Evolutionary conservation across 2,888 invertebrate genomes (phyloP), one percentile per base, ranked within the genome.

Genomic region (Perithous albicinctus): DNA sequence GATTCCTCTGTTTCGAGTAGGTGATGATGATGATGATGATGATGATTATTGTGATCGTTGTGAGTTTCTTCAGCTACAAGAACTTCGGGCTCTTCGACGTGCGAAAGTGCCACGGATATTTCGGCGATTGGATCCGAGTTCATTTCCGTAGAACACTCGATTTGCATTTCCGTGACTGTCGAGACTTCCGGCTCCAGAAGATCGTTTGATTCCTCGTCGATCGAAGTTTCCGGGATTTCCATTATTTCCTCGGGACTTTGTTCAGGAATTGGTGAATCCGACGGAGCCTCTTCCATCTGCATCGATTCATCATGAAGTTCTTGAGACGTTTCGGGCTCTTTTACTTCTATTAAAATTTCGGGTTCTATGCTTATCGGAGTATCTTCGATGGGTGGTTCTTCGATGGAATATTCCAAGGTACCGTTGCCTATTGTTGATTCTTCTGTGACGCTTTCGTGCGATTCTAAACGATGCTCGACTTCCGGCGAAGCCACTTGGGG

Each of bases 1-100:
- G 83, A 54, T 26, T 88, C 89, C 1, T 87, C 87, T 0, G 86
- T 83, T 0, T 89, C 88, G 41, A 88, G 48, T 3, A 63, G 46
- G 3, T 66, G 41, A 18, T 41, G 41, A 54, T 66, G 64, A 18
- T 77, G 29, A 63, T 51, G 74, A 7, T 64, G 15, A 20, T 54
- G 12, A 23, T 72, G 51, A 7, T 70, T 43, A 29, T 41, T 66
- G 5, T 59, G 38, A 54, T 69, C 26, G 18, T 54, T n/a, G n/a
- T n/a, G 23, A 12, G 15, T 56, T 67, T 82, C 78, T 46, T 83
- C 66, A 32, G 46, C 63, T 2, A 46, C 56, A 7, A 70, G 56
- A 18, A 54, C 66, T 23, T 66, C 70, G 18, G 56, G 8, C 5
- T 78, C 75, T 0, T 78, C 70, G 1, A 75, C 78, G 46, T 75